phyloP scores from a whole-genome alignment of 2,797 vertebrate genomes.

The Percopsis omiscomaycus region DNA sequence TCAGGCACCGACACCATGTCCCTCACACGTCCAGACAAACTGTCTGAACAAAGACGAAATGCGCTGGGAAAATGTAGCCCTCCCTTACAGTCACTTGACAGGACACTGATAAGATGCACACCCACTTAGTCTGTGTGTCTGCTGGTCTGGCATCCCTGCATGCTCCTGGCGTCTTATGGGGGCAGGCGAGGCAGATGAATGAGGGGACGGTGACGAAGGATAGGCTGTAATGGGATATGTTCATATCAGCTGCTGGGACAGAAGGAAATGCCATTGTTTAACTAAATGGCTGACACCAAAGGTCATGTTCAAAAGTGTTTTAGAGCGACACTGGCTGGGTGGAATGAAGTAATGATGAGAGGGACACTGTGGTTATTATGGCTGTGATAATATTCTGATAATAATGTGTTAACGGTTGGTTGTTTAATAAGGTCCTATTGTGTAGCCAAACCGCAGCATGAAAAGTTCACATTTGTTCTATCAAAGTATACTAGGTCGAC shows the following conservation, averaged over 20 bases:
- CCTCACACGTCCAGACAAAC: slow-evolving; percentile 38
- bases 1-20: slow-evolving; percentile 15
- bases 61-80: neutral
- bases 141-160: slow-evolving; percentile 44
- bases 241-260: slow-evolving; percentile 36
- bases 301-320: slow-evolving; percentile 14
- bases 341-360: slow-evolving; percentile 2
- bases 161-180: slow-evolving; percentile 50
- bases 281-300: neutral
- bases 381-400: neutral
- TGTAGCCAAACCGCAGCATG: neutral
- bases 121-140: slow-evolving; percentile 43
- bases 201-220: slow-evolving; percentile 43
- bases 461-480: neutral
- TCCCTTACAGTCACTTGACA: slow-evolving; percentile 26
- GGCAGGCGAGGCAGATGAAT: slow-evolving; percentile 37
- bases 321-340: slow-evolving; percentile 2
- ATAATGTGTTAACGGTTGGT: neutral
- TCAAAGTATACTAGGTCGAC: no score
- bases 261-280: slow-evolving; percentile 31
- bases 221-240: slow-evolving; percentile 27
- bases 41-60: slow-evolving; percentile 17
- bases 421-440: no score
- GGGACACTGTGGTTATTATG: slow-evolving; percentile 12
- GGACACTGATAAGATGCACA: slow-evolving; percentile 38